These are phyloP conservation scores for Nomada hirtipes DNA, from an alignment of 2,888 invertebrate species.

Conservation along the genomic window DNA sequence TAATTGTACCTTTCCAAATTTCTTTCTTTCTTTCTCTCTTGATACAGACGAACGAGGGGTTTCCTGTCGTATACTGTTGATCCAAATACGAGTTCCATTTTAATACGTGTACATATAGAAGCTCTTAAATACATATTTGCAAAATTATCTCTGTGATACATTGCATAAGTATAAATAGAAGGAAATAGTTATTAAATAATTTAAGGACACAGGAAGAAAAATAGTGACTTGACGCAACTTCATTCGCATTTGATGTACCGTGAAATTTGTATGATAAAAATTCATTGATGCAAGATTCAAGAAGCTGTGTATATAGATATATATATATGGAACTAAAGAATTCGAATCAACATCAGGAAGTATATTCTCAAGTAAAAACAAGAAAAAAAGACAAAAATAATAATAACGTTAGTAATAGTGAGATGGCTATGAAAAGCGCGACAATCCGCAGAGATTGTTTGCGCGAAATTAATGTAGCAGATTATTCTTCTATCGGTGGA, in stretches of 20 bases:
- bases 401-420: constrained; percentile 24
- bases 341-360: constrained; percentile 8
- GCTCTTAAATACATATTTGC: constrained; percentile 22
- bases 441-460: constrained; percentile 6
- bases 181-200: constrained; percentile 36
- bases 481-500: constrained; percentile 27
- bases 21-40: not conserved
- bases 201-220: constrained; percentile 28
- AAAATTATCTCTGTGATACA: constrained; percentile 55
- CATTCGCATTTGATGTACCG: constrained; percentile 11
- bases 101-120: constrained; percentile 29
- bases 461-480: constrained; percentile 1
- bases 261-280: constrained; percentile 24
- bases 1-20: constrained; percentile 19
- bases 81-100: constrained; percentile 34
- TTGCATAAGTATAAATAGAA: constrained; percentile 46
- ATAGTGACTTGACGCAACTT: constrained; percentile 27
- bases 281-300: constrained; percentile 31
- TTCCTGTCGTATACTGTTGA: constrained; percentile 21
- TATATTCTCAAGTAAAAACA: constrained; percentile 29
- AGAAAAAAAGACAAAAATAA: not conserved
- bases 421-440: constrained; percentile 31
- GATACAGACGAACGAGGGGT: too few species aligned
- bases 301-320: constrained; percentile 26
- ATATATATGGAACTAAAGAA: constrained; percentile 8